Evolutionary conservation across 2,797 vertebrate genomes (phyloP), one percentile per base, ranked within the genome.

Genomic region (Gymnothorax reevesii): DNA sequence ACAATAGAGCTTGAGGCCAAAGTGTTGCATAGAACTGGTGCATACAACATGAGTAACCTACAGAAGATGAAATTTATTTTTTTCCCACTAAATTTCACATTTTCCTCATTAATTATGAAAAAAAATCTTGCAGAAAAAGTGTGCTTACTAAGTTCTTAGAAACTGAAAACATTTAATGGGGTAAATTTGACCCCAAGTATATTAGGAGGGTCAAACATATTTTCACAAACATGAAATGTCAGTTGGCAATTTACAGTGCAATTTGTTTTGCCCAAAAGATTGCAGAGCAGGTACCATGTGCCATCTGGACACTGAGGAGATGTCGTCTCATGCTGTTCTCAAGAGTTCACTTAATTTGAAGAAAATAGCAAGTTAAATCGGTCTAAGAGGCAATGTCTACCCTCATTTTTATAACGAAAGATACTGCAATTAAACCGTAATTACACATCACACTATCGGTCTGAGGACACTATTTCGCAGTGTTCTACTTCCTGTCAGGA

Each of bases 351-450:
- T 79, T 79, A 52, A 79, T 52, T 20, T 22, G 22, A 27, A 52
- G 75, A 52, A 49, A 77, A 77, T 52, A 77, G 73, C 17, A 6
- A 49, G 73, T 77, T 77, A 13, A 79, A 54, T 54, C 54, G 54
- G 42, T 79, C n/a, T 79, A 20, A 7, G 42, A 79, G 54, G 42
- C 42, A 79, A 79, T 20, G 49, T 79, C 75, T 79, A 79, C 75
- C 22, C 17, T 54, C 49, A 54, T 79, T 79, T 79, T 79, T 52
- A 17, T n/a, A 75, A 42, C 42, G 15, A 54, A 79, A 79, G 75
- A 52, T 54, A 79, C 75, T 54, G 54, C 75, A 79, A 79, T 79
- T 52, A 79, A 54, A 79, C 7, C 10, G 42, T 79, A 79, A 79
- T 79, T 79, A 54, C 49, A 79, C 54, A 54, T 54, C 54, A 49